Percentiles rank a stretch among this genome's conserved stretches.
phyloP scores from a whole-genome alignment of 2,113 vertebrate species.

The Hippocampus mohnikei region DNA sequence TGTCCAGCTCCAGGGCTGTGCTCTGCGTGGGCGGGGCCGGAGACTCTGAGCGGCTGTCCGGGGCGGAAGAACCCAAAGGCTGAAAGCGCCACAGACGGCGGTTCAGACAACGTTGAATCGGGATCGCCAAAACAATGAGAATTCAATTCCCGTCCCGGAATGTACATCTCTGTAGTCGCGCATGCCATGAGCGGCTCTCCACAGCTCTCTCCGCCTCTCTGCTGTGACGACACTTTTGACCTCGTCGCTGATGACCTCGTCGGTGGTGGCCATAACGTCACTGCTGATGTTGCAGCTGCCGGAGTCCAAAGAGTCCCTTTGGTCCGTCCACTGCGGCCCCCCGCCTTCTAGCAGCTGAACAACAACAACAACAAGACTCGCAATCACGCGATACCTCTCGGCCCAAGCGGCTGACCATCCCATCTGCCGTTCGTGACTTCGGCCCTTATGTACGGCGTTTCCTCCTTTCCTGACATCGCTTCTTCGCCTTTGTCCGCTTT shows the following conservation, averaged over 20 bases:
- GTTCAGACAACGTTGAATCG: not conserved
- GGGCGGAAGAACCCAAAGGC: slow-evolving; percentile 79
- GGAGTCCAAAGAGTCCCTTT: slow-evolving; percentile 33
- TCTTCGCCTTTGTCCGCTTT: not conserved
- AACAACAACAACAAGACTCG: not conserved
- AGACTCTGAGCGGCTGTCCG: slow-evolving; percentile 79
- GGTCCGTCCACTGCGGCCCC: slow-evolving; percentile 44
- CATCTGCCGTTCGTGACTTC: not conserved
- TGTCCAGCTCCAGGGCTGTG: slow-evolving; percentile 75
- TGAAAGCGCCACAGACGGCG: slow-evolving; percentile 35
- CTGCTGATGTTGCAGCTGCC: slow-evolving; percentile 6
- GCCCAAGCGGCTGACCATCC: not conserved
- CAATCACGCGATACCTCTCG: not conserved
- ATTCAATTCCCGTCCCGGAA: not conserved
- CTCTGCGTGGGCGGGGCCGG: slow-evolving; percentile 75
- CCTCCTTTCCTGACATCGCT: not conserved
- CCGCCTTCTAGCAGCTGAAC: slow-evolving; percentile 18
- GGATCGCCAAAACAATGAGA: not conserved
- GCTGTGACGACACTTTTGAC: slow-evolving; percentile 65
- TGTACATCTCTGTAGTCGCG: slow-evolving; percentile 70
- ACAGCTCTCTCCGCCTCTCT: slow-evolving; percentile 78
- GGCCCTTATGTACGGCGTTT: not conserved
- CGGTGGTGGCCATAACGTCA: slow-evolving; percentile 48
- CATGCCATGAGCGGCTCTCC: slow-evolving; percentile 76
- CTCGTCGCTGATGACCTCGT: not conserved